Evolutionary conservation across 2,797 vertebrate species (phyloP), one percentile per base, ranked within the genome.

Genomic region (Halcyon chelicuti): DNA sequence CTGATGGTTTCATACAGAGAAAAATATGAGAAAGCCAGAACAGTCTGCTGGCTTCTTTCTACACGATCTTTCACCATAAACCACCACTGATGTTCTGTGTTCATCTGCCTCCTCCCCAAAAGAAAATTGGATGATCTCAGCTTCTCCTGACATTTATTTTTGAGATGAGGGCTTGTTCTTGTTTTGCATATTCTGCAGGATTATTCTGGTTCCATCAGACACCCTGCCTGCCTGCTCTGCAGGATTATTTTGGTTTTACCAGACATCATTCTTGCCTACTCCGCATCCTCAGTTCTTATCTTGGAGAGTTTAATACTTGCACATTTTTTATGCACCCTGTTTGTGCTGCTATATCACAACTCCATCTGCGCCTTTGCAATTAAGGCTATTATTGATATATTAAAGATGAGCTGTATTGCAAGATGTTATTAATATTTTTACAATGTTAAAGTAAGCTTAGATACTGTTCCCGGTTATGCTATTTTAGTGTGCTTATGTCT

Each of bases 211-310:
- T 92, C 63, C 20, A 37, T 94, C 39, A 91, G 81, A 70, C 62
- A 61, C 77, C 6, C 79, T 90, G 67, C 68, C 55, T 92, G 82
- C 78, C 76, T 87, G 80, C 63, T 90, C 79, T 92, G 49, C 88
- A 94, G 88, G 80, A 88, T 93, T 94, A 94, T 96, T 93, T 96
- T 94, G 90, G 90, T 93, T 96, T 92, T 81, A 58, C 94, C 88
- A 95, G 88, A 75, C 46, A 86, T 68, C 3, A 1, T 80, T 95
- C 73, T 90, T 95, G 86, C 76, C 66, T 86, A 65, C 57, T 92
- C 66, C 86, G 46, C 83, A 88, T 81, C 54, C 62, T 84, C 51
- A 74, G 49, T 71, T 77, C 47, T 67, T 83, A 37, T 88, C 44
- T 74, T 86, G 18, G 6, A 39, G 25, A 86, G 70, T 88, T 93